phyloP scores from a whole-genome alignment of 2,113 vertebrate genomes.

The Numida meleagris region DNA sequence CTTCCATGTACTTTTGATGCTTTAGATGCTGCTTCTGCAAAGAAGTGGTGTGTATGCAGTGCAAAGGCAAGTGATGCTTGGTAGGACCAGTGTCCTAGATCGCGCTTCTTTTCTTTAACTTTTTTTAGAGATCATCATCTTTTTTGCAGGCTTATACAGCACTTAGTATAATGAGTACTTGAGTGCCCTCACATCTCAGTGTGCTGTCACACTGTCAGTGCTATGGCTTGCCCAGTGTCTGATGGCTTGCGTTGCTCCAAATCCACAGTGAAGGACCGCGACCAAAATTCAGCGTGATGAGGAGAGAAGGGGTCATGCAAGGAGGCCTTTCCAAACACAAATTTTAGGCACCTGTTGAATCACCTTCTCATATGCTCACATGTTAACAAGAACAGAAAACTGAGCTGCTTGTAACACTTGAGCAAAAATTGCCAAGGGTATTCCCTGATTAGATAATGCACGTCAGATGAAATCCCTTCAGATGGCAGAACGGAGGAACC shows the following conservation, averaged over 20 bases:
- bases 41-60: background rate
- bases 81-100: background rate
- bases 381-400: background rate
- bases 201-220: background rate
- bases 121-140: background rate
- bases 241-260: fast-evolving
- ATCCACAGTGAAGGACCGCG: fast-evolving
- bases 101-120: background rate
- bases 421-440: background rate
- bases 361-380: background rate
- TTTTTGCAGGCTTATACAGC: background rate
- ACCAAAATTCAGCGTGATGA: fast-evolving
- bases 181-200: background rate
- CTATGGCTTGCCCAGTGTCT: fast-evolving
- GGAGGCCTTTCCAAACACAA: background rate
- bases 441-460: background rate
- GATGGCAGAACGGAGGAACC: background rate
- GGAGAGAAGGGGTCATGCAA: background rate
- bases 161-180: background rate
- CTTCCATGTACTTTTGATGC: background rate
- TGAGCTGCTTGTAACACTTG: background rate
- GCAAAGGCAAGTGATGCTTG: fast-evolving
- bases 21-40: background rate
- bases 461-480: background rate
- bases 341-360: background rate